Percentiles rank a stretch among this genome's conserved stretches.
These are phyloP conservation scores for Alsophila aescularia DNA, from an alignment of 2,888 invertebrate species.

Conservation along the genomic window DNA sequence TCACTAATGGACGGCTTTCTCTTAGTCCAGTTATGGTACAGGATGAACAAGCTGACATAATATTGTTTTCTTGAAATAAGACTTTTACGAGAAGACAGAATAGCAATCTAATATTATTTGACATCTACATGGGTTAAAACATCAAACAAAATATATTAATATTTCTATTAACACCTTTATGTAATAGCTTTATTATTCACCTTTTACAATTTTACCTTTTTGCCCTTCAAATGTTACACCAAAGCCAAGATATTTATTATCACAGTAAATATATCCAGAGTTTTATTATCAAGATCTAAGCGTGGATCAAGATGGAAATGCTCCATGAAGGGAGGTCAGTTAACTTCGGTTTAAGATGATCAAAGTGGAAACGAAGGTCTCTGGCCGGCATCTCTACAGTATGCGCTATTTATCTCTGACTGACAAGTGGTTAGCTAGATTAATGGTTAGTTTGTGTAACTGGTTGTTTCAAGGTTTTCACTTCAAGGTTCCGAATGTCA, in stretches of 20 bases:
- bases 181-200: neutral
- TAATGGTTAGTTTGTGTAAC: slow-evolving; percentile 7
- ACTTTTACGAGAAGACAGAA: too few relatives aligned
- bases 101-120: too few relatives aligned
- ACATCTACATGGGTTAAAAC: too few relatives aligned
- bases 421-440: slow-evolving; percentile 12
- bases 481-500: neutral
- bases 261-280: slow-evolving; percentile 12
- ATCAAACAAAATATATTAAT: neutral
- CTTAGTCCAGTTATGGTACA: too few relatives aligned
- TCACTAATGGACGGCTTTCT: too few relatives aligned
- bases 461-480: neutral
- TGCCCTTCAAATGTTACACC: slow-evolving; percentile 6
- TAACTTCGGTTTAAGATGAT: slow-evolving; percentile 17
- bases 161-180: neutral
- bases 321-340: slow-evolving; percentile 19
- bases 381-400: slow-evolving; percentile 5
- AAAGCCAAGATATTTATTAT: slow-evolving; percentile 17
- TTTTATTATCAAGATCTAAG: slow-evolving; percentile 26
- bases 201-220: neutral
- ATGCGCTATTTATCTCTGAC: slow-evolving; percentile 15
- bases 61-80: too few relatives aligned
- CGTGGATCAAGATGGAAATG: slow-evolving; percentile 20
- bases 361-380: slow-evolving; percentile 21
- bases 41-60: too few relatives aligned